A percentile compares a stretch with the other conserved stretches of the same genome.
These are phyloP conservation scores for Dysdera silvatica DNA, from an alignment of 1,140 invertebrate genomes.

Conservation along the genomic window DNA sequence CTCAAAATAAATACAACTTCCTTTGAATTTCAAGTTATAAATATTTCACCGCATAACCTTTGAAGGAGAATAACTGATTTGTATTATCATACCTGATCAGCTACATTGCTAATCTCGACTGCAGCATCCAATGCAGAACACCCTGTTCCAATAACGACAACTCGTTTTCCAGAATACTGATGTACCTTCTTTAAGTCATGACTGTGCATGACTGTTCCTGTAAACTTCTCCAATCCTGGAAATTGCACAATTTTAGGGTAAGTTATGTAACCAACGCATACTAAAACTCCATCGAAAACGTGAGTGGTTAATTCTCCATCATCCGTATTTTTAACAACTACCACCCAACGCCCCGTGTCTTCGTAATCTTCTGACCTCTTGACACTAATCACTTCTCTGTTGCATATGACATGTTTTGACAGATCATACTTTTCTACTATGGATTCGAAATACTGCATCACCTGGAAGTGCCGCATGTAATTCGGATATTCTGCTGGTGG, in stretches of 20 bases:
- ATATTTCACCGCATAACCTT: no score
- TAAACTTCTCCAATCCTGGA: constrained; percentile 41
- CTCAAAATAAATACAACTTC: no score
- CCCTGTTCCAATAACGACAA: constrained; percentile 50
- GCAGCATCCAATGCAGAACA: constrained; percentile 52
- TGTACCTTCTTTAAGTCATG: constrained; percentile 40
- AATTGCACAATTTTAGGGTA: not conserved
- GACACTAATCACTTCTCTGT: constrained; percentile 21
- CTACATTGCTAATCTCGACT: constrained; percentile 46
- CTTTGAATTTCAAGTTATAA: no score
- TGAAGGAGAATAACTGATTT: no score
- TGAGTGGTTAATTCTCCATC: constrained; percentile 23
- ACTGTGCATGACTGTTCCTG: constrained; percentile 46
- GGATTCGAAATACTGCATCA: constrained; percentile 23
- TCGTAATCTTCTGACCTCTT: constrained; percentile 35
- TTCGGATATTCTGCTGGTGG: constrained; percentile 39
- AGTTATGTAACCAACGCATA: constrained; percentile 40
- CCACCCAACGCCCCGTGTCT: constrained; percentile 41
- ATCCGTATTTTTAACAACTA: constrained; percentile 34
- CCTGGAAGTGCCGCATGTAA: constrained; percentile 37
- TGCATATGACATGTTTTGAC: constrained; percentile 38
- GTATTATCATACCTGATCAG: constrained; percentile 41
- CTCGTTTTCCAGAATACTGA: constrained; percentile 41
- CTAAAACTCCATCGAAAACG: constrained; percentile 43
- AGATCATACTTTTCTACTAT: constrained; percentile 41